Conservation (phyloP, 2,888 invertebrate genomes). For the Drymonia ruficornis region DNA sequence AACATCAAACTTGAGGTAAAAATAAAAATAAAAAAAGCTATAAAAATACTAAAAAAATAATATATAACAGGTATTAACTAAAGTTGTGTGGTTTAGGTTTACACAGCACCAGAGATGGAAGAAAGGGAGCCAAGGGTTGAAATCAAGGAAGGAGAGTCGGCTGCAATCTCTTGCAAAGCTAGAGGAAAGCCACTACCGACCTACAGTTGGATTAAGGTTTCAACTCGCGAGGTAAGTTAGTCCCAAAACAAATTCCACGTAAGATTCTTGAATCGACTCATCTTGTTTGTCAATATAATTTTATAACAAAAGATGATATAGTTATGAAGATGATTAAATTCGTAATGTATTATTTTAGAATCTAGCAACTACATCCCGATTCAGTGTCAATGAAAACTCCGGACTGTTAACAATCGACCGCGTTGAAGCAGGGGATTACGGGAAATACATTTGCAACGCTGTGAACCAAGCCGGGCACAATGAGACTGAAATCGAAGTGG, state of each 20-base stretch:
- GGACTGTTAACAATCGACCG: conserved; percentile 90
- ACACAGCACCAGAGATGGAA: conserved; percentile 90
- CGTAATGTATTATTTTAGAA: conserved; percentile 74
- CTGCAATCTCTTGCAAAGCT: conserved; percentile 90
- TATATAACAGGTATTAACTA: not conserved
- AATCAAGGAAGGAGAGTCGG: conserved; percentile 92
- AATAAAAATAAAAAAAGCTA: conserved; percentile 1
- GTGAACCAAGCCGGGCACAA: conserved; percentile 91
- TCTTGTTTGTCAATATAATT: no score
- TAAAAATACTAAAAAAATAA: not conserved
- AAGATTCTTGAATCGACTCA: no score
- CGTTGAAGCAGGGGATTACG: conserved; percentile 91
- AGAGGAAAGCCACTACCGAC: conserved; percentile 93
- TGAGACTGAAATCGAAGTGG: conserved; percentile 88
- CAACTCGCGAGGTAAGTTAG: conserved; percentile 84
- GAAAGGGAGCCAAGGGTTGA: conserved; percentile 85
- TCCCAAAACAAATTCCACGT: no score
- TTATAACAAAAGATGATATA: no score
- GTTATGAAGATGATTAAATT: not conserved
- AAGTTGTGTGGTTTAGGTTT: conserved; percentile 79
- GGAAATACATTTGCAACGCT: conserved; percentile 92
- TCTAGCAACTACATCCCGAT: conserved; percentile 86
- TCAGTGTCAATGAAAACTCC: conserved; percentile 88
- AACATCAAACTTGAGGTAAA: conserved; percentile 91
- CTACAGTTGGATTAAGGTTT: conserved; percentile 92